These are phyloP conservation scores for Panthera leo DNA, from an alignment of 2,113 vertebrate genomes.

Conservation along the genomic window DNA sequence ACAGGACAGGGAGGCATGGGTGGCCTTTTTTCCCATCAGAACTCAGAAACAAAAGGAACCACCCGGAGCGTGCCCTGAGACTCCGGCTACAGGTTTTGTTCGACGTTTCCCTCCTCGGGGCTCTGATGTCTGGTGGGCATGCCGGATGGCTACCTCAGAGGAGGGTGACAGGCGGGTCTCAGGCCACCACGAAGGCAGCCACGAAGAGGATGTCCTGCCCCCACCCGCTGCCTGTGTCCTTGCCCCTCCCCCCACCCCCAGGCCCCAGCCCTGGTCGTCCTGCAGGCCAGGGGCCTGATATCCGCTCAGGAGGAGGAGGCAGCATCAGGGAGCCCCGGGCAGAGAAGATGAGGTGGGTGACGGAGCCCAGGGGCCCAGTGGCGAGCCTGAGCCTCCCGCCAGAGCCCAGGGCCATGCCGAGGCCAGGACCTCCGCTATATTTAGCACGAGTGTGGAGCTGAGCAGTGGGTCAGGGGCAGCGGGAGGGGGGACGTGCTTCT, in stretches of 20 bases:
- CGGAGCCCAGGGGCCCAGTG: neutral
- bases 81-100: no score
- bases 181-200: neutral
- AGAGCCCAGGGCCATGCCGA: neutral
- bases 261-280: neutral
- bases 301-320: neutral
- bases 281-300: neutral
- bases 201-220: neutral
- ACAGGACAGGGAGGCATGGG: neutral
- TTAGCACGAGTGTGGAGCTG: conserved; percentile 20
- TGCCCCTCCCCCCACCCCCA: no score
- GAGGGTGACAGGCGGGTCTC: neutral
- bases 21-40: neutral
- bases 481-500: neutral
- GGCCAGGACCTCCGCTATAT: conserved; percentile 50
- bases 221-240: neutral
- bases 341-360: neutral
- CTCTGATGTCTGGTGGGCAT: neutral
- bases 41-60: neutral
- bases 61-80: neutral
- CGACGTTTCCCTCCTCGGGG: neutral
- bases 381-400: neutral
- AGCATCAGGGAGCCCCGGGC: neutral
- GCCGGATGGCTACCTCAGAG: neutral
- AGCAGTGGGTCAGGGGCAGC: neutral